Evolutionary conservation across 2,113 vertebrate species (phyloP), one percentile per base, ranked within the genome.

Genomic region (Amblyornis subalaris): DNA sequence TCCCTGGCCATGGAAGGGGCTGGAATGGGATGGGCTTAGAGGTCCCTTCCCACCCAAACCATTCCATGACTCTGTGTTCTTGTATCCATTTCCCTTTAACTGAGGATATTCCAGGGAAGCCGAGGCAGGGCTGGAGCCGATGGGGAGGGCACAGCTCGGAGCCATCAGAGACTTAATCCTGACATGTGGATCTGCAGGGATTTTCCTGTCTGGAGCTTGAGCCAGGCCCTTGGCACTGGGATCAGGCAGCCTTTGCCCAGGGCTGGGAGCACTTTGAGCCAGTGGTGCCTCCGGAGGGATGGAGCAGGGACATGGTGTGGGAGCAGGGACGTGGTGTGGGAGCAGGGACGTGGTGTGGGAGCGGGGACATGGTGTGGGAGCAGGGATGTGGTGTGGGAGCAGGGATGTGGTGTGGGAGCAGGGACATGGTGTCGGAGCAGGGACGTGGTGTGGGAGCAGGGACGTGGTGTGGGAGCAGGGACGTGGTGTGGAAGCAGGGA

Each of bases 151-250:
- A 13, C 6, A 2, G n/a, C 23, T 15, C 3, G 2, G 14, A 40
- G 55, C 77, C 1, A 1, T 14, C 0, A 2, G 42, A 55, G 22
- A 16, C 1, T 1, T 22, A 26, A 10, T 36, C 33, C 51, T 17
- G 29, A 1, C 0, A 0, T 4, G 29, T 21, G 50, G 14, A 24
- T 50, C 70, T 67, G 1, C 3, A 9, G 60, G 91, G 88, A 36
- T 23, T 81, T 67, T 78, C 50, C 75, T 18, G 40, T 21, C 70
- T 35, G 47, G 12, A 53, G 58, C 58, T 6, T 3, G 29, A 42
- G 62, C 62, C 1, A 0, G 20, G 72, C 45, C 33, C 83, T 9
- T 69, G 62, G 72, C 83, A 28, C 36, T 0, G 54, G 45, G 51
- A 58, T 51, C 1, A 2, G 31, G 42, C 47, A 31, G 60, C 23